Evolutionary conservation across 2,888 invertebrate genomes (phyloP).

Genomic region (Saturnia pavonia): DNA sequence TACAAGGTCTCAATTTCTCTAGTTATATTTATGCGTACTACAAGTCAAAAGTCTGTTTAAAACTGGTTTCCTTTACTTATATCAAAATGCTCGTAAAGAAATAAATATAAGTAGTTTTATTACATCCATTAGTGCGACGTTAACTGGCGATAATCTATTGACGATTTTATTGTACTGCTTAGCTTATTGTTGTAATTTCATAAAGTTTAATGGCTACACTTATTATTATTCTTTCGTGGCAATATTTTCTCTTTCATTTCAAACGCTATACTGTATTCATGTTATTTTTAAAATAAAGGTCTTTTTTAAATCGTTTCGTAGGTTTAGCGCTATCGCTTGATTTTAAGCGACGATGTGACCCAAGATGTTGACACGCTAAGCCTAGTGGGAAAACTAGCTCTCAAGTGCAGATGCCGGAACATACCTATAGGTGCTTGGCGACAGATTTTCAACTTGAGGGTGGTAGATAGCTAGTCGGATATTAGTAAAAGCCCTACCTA

Average conservation of each 20-base stretch:
- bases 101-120: slow-evolving; percentile 12
- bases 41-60: neutral
- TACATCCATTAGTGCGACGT: slow-evolving; percentile 7
- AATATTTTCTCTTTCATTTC: neutral
- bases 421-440: too few relatives aligned
- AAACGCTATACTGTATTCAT: neutral
- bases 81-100: slow-evolving; percentile 1
- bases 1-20: too few relatives aligned
- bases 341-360: too few relatives aligned
- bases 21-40: neutral
- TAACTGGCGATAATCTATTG: slow-evolving; percentile 14
- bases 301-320: too few relatives aligned
- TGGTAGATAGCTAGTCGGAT: too few relatives aligned
- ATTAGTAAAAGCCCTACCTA: too few relatives aligned
- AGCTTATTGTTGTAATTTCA: slow-evolving; percentile 1
- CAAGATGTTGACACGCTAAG: too few relatives aligned
- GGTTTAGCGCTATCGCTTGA: too few relatives aligned
- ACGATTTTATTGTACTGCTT: slow-evolving; percentile 11
- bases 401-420: too few relatives aligned
- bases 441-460: too few relatives aligned
- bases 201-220: slow-evolving; percentile 1
- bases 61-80: slow-evolving; percentile 2
- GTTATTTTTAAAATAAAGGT: neutral
- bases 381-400: too few relatives aligned
- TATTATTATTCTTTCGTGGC: neutral